These are phyloP conservation scores for Daubentonia madagascariensis DNA, from an alignment of 2,113 vertebrate genomes.

Conservation along the genomic window DNA sequence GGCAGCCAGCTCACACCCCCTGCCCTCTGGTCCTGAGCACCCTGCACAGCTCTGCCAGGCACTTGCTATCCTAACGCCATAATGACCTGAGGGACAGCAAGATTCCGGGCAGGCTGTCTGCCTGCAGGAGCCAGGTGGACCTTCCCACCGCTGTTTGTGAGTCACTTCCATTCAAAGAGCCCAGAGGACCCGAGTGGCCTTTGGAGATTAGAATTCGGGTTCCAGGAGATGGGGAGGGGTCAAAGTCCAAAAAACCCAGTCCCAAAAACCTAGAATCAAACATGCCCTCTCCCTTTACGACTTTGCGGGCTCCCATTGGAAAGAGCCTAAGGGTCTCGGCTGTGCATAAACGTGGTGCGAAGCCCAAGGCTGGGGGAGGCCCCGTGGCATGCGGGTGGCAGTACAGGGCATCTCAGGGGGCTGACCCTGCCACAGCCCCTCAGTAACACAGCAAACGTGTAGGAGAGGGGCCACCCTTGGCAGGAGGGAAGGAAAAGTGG, in stretches of 20 bases:
- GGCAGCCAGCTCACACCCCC: neutral
- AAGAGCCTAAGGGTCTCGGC: neutral
- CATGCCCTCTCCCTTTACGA: neutral
- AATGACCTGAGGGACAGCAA: accelerated
- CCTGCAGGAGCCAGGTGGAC: neutral
- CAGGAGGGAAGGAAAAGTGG: neutral
- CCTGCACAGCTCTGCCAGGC: neutral
- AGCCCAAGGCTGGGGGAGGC: too few species aligned
- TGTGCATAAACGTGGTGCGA: neutral
- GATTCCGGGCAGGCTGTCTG: neutral
- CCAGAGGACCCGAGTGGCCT: constrained; percentile 22
- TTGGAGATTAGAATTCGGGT: constrained; percentile 53
- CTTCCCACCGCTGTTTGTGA: neutral
- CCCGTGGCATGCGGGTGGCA: neutral
- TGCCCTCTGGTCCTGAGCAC: neutral
- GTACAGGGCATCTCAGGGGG: neutral
- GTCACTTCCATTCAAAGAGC: neutral
- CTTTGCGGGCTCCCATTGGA: neutral
- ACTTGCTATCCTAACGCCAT: accelerated
- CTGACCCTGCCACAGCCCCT: neutral
- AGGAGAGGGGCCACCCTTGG: neutral
- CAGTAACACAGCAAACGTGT: neutral
- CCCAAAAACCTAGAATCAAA: neutral
- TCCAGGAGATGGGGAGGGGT: constrained; percentile 6
- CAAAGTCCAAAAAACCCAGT: neutral